Evolutionary conservation across 1,140 invertebrate genomes (phyloP).

Genomic region (Ericerus pela): DNA sequence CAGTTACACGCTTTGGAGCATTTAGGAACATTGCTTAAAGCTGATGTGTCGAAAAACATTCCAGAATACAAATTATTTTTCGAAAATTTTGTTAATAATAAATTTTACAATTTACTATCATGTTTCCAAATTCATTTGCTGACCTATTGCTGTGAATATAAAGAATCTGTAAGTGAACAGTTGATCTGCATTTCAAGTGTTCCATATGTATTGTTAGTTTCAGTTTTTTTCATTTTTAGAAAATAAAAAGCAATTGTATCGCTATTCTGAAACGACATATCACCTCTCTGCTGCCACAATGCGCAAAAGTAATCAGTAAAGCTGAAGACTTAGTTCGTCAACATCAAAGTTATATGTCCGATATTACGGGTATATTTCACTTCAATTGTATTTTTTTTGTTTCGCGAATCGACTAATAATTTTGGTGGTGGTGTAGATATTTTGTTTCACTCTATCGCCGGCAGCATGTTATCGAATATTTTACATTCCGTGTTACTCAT

Average conservation of each 20-base stretch:
- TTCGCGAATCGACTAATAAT: neutral
- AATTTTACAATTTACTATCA: conserved; percentile 1
- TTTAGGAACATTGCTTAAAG: neutral
- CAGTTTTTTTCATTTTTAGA: neutral
- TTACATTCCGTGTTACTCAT: conserved; percentile 41
- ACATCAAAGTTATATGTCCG: neutral
- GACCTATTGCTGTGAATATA: conserved; percentile 3
- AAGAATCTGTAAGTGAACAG: neutral
- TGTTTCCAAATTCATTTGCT: conserved; percentile 2
- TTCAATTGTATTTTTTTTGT: neutral
- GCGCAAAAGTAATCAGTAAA: neutral
- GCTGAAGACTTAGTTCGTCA: neutral
- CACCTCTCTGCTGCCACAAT: neutral
- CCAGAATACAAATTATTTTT: neutral
- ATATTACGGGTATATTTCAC: neutral
- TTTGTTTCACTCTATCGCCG: conserved; percentile 10
- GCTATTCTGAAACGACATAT: neutral
- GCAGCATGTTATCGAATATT: conserved; percentile 23
- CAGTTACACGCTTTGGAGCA: neutral
- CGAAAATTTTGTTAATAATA: neutral
- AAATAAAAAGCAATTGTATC: neutral
- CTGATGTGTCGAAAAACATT: neutral
- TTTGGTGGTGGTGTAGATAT: neutral
- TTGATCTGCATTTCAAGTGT: neutral
- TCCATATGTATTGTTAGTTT: neutral